Percentiles rank a stretch among this genome's conserved stretches.
These are phyloP conservation scores for Megalurothrips usitatus DNA, from an alignment of 2,888 invertebrate genomes.

Conservation along the genomic window DNA sequence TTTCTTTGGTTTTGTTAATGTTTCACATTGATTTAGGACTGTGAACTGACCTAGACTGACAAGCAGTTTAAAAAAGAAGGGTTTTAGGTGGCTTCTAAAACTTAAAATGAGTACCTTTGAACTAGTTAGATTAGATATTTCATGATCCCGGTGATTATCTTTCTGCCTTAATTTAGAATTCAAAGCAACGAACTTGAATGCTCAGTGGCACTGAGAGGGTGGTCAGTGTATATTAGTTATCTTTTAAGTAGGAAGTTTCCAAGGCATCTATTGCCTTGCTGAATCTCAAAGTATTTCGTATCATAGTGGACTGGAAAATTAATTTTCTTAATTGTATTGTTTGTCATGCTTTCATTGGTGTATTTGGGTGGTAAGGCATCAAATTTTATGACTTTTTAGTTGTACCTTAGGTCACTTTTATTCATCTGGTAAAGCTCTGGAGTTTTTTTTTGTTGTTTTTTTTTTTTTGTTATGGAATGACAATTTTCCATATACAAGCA, in stretches of 20 bases:
- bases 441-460: no score
- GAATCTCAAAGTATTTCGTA: not conserved
- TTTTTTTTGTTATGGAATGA: no score
- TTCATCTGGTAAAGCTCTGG: not conserved
- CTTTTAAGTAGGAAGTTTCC: not conserved
- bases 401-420: not conserved
- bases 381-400: not conserved
- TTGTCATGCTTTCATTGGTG: not conserved
- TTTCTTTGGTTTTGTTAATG: not conserved
- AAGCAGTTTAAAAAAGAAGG: not conserved
- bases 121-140: not conserved
- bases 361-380: not conserved
- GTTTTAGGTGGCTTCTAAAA: not conserved
- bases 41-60: constrained; percentile 11
- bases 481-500: no score
- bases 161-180: not conserved
- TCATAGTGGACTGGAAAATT: not conserved
- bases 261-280: not conserved
- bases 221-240: not conserved
- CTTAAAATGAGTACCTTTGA: not conserved
- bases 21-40: not conserved
- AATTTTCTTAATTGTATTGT: not conserved
- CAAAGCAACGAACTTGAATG: constrained; percentile 14
- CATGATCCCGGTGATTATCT: not conserved
- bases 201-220: not conserved